Evolutionary conservation across 2,113 vertebrate species (phyloP).

Genomic region (Pomatorhinus ruficollis): DNA sequence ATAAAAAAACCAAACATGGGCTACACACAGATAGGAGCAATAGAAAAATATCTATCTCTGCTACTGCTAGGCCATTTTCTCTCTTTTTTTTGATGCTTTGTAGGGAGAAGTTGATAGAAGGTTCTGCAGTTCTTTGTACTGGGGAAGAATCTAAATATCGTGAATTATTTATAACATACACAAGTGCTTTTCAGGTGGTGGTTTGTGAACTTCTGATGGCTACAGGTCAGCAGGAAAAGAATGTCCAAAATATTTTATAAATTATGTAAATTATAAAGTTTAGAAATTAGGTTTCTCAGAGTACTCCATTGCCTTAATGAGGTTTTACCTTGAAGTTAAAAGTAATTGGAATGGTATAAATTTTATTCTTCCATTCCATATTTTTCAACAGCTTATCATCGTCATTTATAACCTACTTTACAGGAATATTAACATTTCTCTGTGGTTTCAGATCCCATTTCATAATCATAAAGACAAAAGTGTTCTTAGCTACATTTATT

Average conservation of each 20-base stretch:
- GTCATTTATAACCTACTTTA: neutral
- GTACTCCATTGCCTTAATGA: neutral
- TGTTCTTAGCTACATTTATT: neutral
- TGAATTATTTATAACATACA: neutral
- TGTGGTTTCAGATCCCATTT: neutral
- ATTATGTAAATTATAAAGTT: neutral
- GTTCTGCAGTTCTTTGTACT: neutral
- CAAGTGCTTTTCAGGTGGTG: neutral
- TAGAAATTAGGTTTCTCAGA: neutral
- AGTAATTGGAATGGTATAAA: neutral
- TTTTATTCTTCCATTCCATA: neutral
- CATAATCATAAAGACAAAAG: neutral
- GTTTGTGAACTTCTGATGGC: neutral
- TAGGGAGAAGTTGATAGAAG: neutral
- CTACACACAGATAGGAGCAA: neutral
- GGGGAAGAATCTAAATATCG: neutral
- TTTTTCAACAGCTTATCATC: neutral
- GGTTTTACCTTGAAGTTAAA: neutral
- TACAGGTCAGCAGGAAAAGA: neutral
- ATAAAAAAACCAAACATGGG: neutral
- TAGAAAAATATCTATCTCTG: neutral
- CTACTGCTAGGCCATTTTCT: neutral
- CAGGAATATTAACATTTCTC: neutral
- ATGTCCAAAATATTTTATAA: neutral
- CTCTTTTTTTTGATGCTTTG: fast-evolving